A percentile compares a stretch with the other conserved stretches of the same genome.
phyloP scores from a whole-genome alignment of 1,140 invertebrate genomes.

The Caenorhabditis inopinata region DNA sequence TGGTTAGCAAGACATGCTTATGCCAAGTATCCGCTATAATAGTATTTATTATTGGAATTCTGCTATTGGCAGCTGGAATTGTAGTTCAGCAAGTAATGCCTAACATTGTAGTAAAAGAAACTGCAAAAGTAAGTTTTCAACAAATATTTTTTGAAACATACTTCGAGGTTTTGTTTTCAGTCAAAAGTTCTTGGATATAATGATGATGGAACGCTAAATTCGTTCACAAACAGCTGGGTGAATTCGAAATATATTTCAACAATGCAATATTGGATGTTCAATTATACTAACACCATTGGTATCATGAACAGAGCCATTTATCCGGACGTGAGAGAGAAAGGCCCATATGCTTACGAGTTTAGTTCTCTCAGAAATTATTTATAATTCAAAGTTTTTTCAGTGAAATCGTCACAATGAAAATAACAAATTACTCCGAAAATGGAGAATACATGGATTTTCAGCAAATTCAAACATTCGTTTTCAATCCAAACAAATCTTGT shows the following conservation, averaged over 20 bases:
- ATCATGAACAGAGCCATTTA: constrained; percentile 42
- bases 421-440: background rate
- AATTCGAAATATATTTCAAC: constrained; percentile 30
- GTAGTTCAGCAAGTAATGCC: constrained; percentile 36
- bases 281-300: constrained; percentile 47
- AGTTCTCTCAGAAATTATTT: background rate
- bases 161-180: constrained; percentile 25
- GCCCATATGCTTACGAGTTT: constrained; percentile 48
- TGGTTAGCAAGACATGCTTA: background rate
- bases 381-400: background rate
- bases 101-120: constrained; percentile 28
- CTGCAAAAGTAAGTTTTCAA: background rate
- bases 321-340: constrained; percentile 45
- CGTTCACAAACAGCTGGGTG: constrained; percentile 37
- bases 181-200: constrained; percentile 43
- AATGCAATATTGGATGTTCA: constrained; percentile 37
- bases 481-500: constrained; percentile 36
- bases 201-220: constrained; percentile 44
- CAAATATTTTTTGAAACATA: background rate
- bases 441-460: constrained; percentile 35
- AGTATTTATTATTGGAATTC: constrained; percentile 31
- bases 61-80: constrained; percentile 30
- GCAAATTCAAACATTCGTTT: constrained; percentile 30
- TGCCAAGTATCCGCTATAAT: background rate
- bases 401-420: constrained; percentile 34